These are phyloP conservation scores for Herminia tarsipennalis DNA, from an alignment of 2,888 invertebrate species.

Conservation along the genomic window DNA sequence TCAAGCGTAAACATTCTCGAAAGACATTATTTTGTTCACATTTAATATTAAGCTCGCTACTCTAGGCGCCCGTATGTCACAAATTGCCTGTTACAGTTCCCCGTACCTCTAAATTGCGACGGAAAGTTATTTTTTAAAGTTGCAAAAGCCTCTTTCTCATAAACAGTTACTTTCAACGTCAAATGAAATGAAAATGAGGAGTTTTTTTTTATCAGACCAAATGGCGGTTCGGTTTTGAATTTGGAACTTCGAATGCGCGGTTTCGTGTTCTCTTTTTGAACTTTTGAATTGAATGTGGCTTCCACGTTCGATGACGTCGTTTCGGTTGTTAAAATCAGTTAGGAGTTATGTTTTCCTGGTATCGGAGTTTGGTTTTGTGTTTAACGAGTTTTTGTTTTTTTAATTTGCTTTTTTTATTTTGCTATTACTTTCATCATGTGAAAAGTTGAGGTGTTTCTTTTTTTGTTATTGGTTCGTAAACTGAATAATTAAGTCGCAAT, in stretches of 20 bases:
- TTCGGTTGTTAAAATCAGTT: conserved; percentile 9
- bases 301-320: conserved; percentile 18
- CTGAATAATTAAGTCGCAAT: too few relatives aligned
- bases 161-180: conserved; percentile 35
- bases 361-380: not conserved
- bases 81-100: conserved; percentile 41
- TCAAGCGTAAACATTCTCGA: too few relatives aligned
- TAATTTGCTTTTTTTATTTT: not conserved
- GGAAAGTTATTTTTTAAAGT: conserved; percentile 44
- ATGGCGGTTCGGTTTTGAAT: conserved; percentile 16
- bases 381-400: conserved; percentile 3
- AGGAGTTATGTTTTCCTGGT: conserved; percentile 11
- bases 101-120: conserved; percentile 38
- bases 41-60: not conserved
- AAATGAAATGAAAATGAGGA: conserved; percentile 32
- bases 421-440: too few relatives aligned
- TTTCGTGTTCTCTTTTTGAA: conserved; percentile 18
- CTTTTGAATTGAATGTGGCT: conserved; percentile 24
- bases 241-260: conserved; percentile 10
- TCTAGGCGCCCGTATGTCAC: conserved; percentile 16
- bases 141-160: conserved; percentile 30
- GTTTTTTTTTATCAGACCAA: conserved; percentile 22
- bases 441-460: too few relatives aligned
- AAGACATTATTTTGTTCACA: not conserved
- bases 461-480: too few relatives aligned